Percentiles rank a stretch among this genome's conserved stretches.
These are phyloP conservation scores for Brassicogethes aeneus DNA, from an alignment of 2,888 invertebrate genomes.

Conservation along the genomic window DNA sequence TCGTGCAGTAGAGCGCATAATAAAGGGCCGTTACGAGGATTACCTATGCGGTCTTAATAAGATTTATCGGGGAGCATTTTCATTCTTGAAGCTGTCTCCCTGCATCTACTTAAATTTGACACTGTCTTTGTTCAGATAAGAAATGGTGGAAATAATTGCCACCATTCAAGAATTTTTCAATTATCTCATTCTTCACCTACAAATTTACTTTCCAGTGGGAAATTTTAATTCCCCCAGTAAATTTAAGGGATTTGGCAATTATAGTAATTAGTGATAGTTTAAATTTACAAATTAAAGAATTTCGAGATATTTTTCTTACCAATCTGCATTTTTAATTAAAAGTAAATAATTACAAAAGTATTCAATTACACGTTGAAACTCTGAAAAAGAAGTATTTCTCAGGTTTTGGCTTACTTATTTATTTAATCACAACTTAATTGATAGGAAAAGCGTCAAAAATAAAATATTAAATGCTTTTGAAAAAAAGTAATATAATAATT, in stretches of 20 bases:
- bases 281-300: no score
- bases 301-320: no score
- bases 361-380: no score
- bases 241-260: background rate
- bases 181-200: conserved; percentile 10
- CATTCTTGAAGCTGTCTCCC: conserved; percentile 15
- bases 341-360: no score
- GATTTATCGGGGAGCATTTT: conserved; percentile 17
- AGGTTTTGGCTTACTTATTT: no score
- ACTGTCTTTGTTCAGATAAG: conserved; percentile 17
- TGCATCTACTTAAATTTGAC: conserved; percentile 16
- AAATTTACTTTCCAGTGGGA: background rate
- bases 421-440: no score
- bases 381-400: no score
- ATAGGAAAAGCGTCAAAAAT: no score
- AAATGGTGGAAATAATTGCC: conserved; percentile 10
- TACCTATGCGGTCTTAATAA: conserved; percentile 16
- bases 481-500: no score
- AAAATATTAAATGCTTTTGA: no score
- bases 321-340: no score
- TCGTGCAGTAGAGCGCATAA: background rate
- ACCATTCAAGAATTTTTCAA: conserved; percentile 11
- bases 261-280: no score
- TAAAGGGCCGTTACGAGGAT: conserved; percentile 8
- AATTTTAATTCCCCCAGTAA: background rate